Percentiles rank a stretch among this genome's conserved stretches.
Evolutionary conservation across 64 coral and sea anemone genomes (phyloP).

Genomic region (Trachythela sp.): DNA sequence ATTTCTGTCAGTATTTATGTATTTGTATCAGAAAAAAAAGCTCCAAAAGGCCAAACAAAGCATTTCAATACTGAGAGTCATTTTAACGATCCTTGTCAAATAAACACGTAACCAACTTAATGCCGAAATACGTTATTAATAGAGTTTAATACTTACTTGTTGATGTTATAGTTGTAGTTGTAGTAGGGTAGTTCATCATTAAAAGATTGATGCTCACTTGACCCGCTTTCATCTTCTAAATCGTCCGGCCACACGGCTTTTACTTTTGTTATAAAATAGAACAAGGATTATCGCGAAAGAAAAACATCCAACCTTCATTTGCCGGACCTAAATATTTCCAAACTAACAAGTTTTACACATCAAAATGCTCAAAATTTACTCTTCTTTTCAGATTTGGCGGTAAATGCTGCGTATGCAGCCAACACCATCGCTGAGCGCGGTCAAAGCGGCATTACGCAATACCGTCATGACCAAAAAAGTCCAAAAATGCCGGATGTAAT

Average conservation of each 20-base stretch:
- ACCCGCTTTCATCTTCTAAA: neutral
- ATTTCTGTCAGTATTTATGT: too few species aligned
- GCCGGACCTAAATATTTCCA: neutral
- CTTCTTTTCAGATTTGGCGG: too few species aligned
- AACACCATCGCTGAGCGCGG: too few species aligned
- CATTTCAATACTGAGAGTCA: too few species aligned
- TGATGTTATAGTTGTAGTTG: neutral
- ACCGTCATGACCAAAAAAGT: too few species aligned
- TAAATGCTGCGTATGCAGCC: too few species aligned
- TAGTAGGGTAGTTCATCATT: neutral
- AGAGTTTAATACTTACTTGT: neutral
- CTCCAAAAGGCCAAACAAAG: too few species aligned
- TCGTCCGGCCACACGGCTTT: neutral
- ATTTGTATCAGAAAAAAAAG: too few species aligned
- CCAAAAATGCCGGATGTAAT: too few species aligned
- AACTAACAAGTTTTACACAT: neutral
- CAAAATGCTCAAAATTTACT: neutral
- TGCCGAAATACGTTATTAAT: neutral
- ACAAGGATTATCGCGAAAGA: neutral
- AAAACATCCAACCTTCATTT: neutral
- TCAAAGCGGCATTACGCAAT: too few species aligned
- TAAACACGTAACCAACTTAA: neutral
- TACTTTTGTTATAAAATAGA: neutral
- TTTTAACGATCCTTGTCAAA: neutral
- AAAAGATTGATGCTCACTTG: neutral